These are phyloP conservation scores for Peromyscus leucopus DNA, from an alignment of 2,113 vertebrate species.

Conservation along the genomic window DNA sequence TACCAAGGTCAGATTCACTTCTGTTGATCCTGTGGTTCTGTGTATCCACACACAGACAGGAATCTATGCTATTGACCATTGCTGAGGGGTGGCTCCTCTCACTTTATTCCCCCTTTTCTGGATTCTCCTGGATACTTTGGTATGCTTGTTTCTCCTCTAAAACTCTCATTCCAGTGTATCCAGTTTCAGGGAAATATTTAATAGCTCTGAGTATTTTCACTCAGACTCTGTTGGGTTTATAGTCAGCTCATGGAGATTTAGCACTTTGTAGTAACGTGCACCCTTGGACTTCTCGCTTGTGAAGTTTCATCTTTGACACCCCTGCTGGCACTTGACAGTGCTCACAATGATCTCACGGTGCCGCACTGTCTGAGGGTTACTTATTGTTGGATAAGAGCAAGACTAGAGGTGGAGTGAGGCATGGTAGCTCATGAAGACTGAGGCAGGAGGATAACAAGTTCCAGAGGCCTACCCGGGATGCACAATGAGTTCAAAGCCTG, in stretches of 20 bases:
- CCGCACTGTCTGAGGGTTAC: not conserved
- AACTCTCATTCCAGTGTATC: not conserved
- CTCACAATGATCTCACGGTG: not conserved
- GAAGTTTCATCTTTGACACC: not conserved
- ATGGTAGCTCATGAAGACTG: not conserved
- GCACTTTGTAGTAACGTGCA: not conserved
- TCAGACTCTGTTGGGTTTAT: not conserved
- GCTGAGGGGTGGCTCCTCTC: not conserved
- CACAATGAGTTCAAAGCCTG: too few species aligned
- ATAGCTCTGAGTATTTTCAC: not conserved
- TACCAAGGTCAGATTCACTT: not conserved
- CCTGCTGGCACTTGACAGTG: not conserved
- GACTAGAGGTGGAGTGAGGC: not conserved
- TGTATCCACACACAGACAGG: not conserved
- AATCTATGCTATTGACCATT: not conserved
- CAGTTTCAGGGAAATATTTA: conserved; percentile 8
- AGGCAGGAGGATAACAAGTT: not conserved
- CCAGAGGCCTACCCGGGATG: not conserved
- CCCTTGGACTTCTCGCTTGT: not conserved
- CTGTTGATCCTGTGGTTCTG: not conserved
- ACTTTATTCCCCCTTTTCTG: not conserved
- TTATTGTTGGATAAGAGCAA: not conserved
- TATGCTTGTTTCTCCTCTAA: not conserved
- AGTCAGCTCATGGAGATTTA: not conserved
- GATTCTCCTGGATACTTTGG: conserved; percentile 19